These are phyloP conservation scores for Crenuchus spilurus DNA, from an alignment of 2,797 vertebrate genomes.

Conservation along the genomic window DNA sequence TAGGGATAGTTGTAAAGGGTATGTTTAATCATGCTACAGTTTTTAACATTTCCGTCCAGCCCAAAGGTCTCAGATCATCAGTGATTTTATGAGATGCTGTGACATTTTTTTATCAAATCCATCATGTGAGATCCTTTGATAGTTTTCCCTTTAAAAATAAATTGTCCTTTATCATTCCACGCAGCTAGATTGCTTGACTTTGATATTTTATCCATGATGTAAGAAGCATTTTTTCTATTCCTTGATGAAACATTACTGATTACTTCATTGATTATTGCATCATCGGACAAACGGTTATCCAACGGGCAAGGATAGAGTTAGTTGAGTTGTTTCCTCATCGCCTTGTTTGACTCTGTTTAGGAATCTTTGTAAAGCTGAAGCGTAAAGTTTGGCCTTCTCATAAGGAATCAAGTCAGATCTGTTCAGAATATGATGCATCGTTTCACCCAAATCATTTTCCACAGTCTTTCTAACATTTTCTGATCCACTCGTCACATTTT, in stretches of 20 bases:
- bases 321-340: not conserved
- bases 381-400: not conserved
- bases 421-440: not conserved
- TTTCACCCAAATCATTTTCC: not conserved
- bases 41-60: not conserved
- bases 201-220: conserved; percentile 21
- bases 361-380: not conserved
- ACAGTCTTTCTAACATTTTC: not conserved
- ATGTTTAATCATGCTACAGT: not conserved
- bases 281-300: not conserved
- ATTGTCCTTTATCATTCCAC: not conserved
- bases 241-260: not conserved
- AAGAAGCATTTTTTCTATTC: conserved; percentile 5
- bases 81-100: not conserved
- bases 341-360: not conserved
- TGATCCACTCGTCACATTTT: not conserved
- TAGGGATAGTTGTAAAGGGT: not conserved
- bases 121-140: conserved; percentile 7
- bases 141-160: not conserved
- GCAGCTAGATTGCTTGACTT: not conserved
- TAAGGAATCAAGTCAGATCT: not conserved
- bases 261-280: not conserved
- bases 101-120: conserved; percentile 17
- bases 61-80: not conserved
- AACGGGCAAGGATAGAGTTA: not conserved